A percentile compares a stretch with the other conserved stretches of the same genome.
phyloP scores from a whole-genome alignment of 2,888 invertebrate genomes.

The Cosmorhoe ocellata region DNA sequence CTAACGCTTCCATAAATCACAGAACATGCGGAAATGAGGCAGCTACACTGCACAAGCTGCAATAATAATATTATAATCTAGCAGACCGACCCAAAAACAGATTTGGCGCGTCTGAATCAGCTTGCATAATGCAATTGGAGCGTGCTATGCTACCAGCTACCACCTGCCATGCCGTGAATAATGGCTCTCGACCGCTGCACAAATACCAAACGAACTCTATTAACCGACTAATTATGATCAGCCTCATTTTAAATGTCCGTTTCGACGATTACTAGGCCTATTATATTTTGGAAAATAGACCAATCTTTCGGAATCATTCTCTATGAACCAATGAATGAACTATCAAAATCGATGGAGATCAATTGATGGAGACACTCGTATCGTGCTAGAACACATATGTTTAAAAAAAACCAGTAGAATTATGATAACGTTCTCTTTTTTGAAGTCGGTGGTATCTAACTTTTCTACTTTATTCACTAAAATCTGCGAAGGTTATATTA shows the following conservation, averaged over 20 bases:
- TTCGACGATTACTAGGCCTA: background rate
- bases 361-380: too few species aligned
- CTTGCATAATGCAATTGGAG: slow-evolving; percentile 73
- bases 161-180: slow-evolving; percentile 58
- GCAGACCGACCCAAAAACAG: slow-evolving; percentile 62
- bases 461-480: too few species aligned
- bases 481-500: too few species aligned
- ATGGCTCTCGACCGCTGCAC: slow-evolving; percentile 36
- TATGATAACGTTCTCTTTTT: too few species aligned
- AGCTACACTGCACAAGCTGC: slow-evolving; percentile 9
- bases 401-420: too few species aligned
- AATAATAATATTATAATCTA: slow-evolving; percentile 38
- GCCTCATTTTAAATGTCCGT: slow-evolving; percentile 18
- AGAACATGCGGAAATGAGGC: background rate
- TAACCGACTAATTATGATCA: slow-evolving; percentile 30
- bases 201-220: slow-evolving; percentile 34
- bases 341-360: too few species aligned
- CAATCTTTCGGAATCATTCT: too few species aligned
- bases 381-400: too few species aligned
- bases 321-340: too few species aligned
- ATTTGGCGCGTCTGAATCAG: slow-evolving; percentile 51
- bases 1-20: background rate
- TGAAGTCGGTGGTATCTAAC: background rate
- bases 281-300: background rate
- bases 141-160: too few species aligned